These are phyloP conservation scores for Microhierax caerulescens DNA, from an alignment of 2,797 vertebrate genomes.

Conservation along the genomic window DNA sequence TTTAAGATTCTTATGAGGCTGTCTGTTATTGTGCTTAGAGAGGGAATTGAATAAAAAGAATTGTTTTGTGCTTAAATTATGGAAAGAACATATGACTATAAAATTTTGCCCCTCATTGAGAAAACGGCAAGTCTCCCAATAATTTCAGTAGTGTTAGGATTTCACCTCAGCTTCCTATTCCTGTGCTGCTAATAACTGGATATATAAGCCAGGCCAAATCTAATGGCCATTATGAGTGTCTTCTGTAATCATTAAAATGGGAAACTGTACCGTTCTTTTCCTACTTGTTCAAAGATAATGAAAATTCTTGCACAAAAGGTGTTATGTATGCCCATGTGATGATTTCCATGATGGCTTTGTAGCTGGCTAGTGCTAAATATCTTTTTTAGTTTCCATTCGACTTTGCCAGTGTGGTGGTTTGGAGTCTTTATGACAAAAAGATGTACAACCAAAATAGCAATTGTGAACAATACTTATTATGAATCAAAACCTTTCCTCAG, in stretches of 20 bases:
- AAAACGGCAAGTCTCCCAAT: not conserved
- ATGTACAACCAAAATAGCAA: not conserved
- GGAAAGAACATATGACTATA: not conserved
- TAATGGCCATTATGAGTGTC: not conserved
- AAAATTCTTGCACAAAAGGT: not conserved
- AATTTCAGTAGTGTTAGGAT: not conserved
- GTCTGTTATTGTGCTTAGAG: not conserved
- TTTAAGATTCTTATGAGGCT: not conserved
- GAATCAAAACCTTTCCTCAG: not conserved
- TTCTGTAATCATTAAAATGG: not conserved
- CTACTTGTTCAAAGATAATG: not conserved
- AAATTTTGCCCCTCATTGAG: not conserved
- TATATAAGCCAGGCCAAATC: not conserved
- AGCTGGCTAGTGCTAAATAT: not conserved
- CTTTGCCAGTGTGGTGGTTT: not conserved
- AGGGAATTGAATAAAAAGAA: not conserved
- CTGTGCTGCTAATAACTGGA: not conserved
- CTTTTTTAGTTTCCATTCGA: not conserved
- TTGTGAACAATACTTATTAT: not conserved
- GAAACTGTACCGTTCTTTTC: not conserved
- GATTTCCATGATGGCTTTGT: not conserved
- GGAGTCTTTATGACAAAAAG: not conserved
- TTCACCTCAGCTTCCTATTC: not conserved
- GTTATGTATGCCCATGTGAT: not conserved
- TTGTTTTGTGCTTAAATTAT: not conserved